Conservation (phyloP, 2,113 vertebrate genomes). For the Terrapene triunguis region DNA sequence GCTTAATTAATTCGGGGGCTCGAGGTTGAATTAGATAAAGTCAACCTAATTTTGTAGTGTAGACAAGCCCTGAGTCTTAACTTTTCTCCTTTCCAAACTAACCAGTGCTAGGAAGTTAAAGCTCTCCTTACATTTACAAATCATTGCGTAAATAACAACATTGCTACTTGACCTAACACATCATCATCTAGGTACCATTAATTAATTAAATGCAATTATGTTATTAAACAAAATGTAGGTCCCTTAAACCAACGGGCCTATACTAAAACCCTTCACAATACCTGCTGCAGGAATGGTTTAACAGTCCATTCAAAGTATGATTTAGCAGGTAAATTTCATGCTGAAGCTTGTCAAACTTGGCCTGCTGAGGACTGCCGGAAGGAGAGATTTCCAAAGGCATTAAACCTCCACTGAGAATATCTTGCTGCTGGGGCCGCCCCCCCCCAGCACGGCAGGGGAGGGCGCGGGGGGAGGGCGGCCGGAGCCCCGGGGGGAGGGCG, state of each 20-base stretch:
- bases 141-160: not conserved
- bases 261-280: not conserved
- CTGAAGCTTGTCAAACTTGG: not conserved
- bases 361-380: not conserved
- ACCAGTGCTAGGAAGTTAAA: not conserved
- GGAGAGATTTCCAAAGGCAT: not conserved
- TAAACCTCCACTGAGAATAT: not conserved
- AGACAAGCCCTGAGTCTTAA: not conserved
- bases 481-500: too few relatives aligned
- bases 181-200: not conserved
- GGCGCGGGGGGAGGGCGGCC: too few relatives aligned
- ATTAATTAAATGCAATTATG: not conserved
- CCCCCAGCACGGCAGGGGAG: too few relatives aligned
- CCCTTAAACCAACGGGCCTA: not conserved
- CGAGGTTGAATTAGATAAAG: too few relatives aligned
- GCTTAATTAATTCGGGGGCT: too few relatives aligned
- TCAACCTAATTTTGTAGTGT: too few relatives aligned
- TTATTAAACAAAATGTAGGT: not conserved
- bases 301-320: not conserved
- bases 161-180: not conserved
- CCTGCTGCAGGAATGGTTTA: fast-evolving
- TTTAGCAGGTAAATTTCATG: not conserved
- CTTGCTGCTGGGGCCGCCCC: not conserved
- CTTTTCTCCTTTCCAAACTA: not conserved
- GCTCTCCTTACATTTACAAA: not conserved